Conservation (phyloP, 2,113 vertebrate species). For the Chionomys nivalis region DNA sequence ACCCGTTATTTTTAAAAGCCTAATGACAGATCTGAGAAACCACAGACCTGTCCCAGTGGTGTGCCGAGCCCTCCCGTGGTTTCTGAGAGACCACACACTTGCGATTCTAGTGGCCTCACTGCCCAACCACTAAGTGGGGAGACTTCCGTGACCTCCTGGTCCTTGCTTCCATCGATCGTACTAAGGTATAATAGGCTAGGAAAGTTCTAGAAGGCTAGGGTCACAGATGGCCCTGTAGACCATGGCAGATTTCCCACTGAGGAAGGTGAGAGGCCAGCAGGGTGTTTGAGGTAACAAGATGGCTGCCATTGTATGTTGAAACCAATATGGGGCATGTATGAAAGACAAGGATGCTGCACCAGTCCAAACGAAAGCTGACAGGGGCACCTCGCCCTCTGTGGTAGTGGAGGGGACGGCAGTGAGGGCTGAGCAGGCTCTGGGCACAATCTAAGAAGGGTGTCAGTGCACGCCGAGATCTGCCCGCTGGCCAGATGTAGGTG, state of each 20-base stretch:
- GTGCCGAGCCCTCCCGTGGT: not conserved
- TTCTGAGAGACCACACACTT: not conserved
- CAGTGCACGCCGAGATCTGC: too few relatives aligned
- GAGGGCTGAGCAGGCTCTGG: not conserved
- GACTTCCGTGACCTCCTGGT: accelerated
- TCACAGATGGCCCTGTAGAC: not conserved
- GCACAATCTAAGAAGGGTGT: not conserved
- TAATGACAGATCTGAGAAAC: not conserved
- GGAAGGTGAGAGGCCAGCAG: not conserved
- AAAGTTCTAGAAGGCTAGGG: not conserved
- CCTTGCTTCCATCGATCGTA: not conserved
- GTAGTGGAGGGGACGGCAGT: accelerated
- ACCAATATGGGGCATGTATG: not conserved
- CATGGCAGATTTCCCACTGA: not conserved
- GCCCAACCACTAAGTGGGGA: not conserved
- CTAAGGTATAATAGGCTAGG: not conserved
- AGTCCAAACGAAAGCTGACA: accelerated
- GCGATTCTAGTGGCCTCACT: accelerated
- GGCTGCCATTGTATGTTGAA: not conserved
- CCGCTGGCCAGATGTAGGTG: accelerated
- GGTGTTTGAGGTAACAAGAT: not conserved
- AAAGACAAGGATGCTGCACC: not conserved
- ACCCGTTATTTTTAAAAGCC: slow-evolving; percentile 53
- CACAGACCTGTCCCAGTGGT: not conserved
- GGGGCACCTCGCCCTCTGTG: accelerated